Evolutionary conservation across 2,797 vertebrate species (phyloP).

Genomic region (Argentina silus): DNA sequence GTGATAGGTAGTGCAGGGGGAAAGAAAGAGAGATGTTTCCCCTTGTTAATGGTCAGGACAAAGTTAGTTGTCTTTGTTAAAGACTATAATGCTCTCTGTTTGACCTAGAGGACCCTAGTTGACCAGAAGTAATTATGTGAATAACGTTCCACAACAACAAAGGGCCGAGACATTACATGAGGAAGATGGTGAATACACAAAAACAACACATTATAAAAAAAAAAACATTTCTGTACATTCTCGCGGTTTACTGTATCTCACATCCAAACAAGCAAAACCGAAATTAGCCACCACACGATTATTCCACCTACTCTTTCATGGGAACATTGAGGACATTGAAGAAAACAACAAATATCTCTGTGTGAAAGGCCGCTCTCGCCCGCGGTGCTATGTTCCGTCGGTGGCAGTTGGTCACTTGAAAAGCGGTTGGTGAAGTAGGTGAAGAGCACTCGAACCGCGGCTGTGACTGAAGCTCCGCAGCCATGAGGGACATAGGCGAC

Average conservation of each 20-base stretch:
- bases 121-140: slow-evolving; percentile 21
- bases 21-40: slow-evolving; percentile 69
- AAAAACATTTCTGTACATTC: background rate
- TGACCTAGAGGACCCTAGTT: slow-evolving; percentile 47
- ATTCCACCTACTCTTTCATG: background rate
- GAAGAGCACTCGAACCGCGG: slow-evolving; percentile 39
- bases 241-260: background rate
- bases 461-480: slow-evolving; percentile 10
- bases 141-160: background rate
- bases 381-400: slow-evolving; percentile 2
- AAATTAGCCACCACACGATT: background rate
- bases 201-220: background rate
- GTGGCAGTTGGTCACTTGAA: slow-evolving; percentile 33
- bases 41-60: slow-evolving; percentile 51
- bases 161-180: background rate
- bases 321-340: background rate
- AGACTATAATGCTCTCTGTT: slow-evolving; percentile 46
- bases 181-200: background rate
- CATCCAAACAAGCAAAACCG: background rate
- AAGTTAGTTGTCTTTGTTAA: slow-evolving; percentile 50
- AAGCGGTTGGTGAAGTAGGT: slow-evolving; percentile 23
- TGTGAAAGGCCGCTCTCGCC: slow-evolving; percentile 15
- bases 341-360: slow-evolving; percentile 3
- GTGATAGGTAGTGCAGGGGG: slow-evolving; percentile 82
- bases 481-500: background rate